Evolutionary conservation across 2,113 vertebrate genomes (phyloP).

Genomic region (Vulpes lagopus): DNA sequence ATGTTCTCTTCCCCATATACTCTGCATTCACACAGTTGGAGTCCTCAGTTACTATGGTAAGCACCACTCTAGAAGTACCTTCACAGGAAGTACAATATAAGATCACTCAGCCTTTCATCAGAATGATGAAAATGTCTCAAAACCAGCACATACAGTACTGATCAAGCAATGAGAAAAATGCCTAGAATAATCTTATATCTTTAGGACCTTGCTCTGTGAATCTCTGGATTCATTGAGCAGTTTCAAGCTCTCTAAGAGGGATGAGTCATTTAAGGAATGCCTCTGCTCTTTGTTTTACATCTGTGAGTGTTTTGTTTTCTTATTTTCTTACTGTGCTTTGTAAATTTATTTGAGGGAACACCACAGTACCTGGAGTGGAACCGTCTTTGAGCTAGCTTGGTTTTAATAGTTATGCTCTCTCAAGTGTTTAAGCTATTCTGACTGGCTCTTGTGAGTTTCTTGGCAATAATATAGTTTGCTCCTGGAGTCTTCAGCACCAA

Average conservation of each 20-base stretch:
- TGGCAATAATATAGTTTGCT: constrained; percentile 49
- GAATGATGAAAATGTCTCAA: constrained; percentile 13
- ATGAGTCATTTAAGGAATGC: neutral
- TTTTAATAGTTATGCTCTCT: constrained; percentile 72
- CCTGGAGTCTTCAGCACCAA: constrained; percentile 46
- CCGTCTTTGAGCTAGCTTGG: constrained; percentile 42
- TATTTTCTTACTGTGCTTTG: neutral
- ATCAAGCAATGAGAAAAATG: neutral
- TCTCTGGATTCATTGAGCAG: neutral
- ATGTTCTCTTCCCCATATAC: neutral
- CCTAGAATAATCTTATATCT: neutral
- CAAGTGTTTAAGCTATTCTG: constrained; percentile 47
- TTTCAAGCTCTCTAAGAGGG: neutral
- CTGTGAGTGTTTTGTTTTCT: neutral
- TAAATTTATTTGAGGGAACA: constrained; percentile 60
- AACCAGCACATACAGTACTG: neutral
- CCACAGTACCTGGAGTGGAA: constrained; percentile 23
- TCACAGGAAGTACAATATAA: neutral
- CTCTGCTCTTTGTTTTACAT: neutral
- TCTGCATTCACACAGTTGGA: neutral
- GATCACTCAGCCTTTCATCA: neutral
- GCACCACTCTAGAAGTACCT: neutral
- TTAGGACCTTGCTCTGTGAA: neutral
- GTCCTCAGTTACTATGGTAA: constrained; percentile 63
- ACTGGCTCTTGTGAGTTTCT: constrained; percentile 42